Base-by-base conservation (phyloP, 2,888 invertebrate genomes). In the Dryococelus australis region DNA sequence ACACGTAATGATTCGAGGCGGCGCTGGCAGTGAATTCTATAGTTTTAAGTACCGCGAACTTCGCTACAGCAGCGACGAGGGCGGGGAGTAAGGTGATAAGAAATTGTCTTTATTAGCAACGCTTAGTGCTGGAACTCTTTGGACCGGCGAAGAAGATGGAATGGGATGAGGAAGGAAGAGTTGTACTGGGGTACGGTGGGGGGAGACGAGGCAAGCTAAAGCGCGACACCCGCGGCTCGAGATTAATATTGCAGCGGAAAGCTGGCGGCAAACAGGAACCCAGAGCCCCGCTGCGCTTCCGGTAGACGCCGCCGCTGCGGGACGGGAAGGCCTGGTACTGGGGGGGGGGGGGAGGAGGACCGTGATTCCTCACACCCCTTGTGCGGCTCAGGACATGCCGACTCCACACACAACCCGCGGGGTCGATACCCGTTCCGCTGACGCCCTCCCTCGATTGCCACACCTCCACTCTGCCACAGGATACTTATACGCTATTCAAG, bases 221-320 rank as follows among this genome's bases (percentile, higher is more conserved):
- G n/a, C 84, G 84, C 28, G 43, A 43, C 84, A 84, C 84, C 65
- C 65, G 65, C 65, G 16, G 65, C 65, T 65, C 65, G 13, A 24
- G 65, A 65, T 65, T 65, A 65, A 65, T 65, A 65, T 65, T 65
- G 65, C 65, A 65, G 84, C 43, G 43, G 84, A 35, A 28, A 43
- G 43, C 43, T 16, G 35, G 35, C 84, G 28, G n/a, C 84, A 35
- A 43, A 43, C 43, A 3, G 35, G 84, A 84, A 43, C 43, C 84
- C 43, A 9, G 84, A 43, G 43, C 84, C 43, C 84, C 28, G 35
- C 35, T n/a, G 2, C 35, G 84, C 84, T 43, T 24, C 65, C 65
- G 65, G 35, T 26, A 43, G 43, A 43, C 28, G 83, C 9, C 9
- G 27, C 83, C n/a, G 43, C 43, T 24, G 43, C 43, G 28, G n/a